phyloP scores from a whole-genome alignment of 2,797 vertebrate genomes.

The Ataeniobius toweri region DNA sequence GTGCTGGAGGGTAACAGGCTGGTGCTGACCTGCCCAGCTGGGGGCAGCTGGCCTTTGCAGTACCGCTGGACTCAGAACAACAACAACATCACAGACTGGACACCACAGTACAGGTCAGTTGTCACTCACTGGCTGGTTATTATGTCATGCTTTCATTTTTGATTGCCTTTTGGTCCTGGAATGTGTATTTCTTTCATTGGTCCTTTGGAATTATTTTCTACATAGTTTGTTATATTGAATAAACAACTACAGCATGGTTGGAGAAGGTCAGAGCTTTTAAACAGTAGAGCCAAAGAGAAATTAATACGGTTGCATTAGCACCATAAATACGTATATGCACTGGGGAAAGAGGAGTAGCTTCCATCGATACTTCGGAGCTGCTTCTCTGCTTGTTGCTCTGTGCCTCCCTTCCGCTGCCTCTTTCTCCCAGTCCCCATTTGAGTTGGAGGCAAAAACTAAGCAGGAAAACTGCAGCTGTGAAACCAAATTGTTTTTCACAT shows the following conservation, averaged over 20 bases:
- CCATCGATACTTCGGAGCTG: slow-evolving; percentile 58
- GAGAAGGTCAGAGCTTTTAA: slow-evolving; percentile 58
- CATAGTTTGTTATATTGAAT: not conserved
- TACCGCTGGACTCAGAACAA: slow-evolving; percentile 95
- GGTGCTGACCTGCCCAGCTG: slow-evolving; percentile 95
- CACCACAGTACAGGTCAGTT: slow-evolving; percentile 71
- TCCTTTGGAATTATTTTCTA: not conserved
- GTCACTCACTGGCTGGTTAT: not conserved
- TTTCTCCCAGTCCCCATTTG: slow-evolving; percentile 32
- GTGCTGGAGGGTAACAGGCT: slow-evolving; percentile 95
- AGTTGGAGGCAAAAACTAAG: slow-evolving; percentile 47
- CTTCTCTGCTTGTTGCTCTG: slow-evolving; percentile 27
- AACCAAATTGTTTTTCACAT: slow-evolving; percentile 70
- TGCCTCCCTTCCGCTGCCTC: slow-evolving; percentile 2
- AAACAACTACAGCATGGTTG: slow-evolving; percentile 26
- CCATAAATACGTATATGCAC: slow-evolving; percentile 65
- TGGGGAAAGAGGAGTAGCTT: slow-evolving; percentile 30
- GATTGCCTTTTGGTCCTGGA: not conserved
- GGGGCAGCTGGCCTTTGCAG: slow-evolving; percentile 98
- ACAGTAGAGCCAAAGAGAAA: slow-evolving; percentile 59
- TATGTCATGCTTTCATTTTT: not conserved
- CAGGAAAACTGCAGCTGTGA: slow-evolving; percentile 65
- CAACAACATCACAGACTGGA: slow-evolving; percentile 83
- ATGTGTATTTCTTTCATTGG: not conserved
- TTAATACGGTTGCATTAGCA: slow-evolving; percentile 65